Percentiles rank a stretch among this genome's conserved stretches.
Conservation (phyloP, 1,140 invertebrate genomes). For the Pogonomyrmex barbatus region DNA sequence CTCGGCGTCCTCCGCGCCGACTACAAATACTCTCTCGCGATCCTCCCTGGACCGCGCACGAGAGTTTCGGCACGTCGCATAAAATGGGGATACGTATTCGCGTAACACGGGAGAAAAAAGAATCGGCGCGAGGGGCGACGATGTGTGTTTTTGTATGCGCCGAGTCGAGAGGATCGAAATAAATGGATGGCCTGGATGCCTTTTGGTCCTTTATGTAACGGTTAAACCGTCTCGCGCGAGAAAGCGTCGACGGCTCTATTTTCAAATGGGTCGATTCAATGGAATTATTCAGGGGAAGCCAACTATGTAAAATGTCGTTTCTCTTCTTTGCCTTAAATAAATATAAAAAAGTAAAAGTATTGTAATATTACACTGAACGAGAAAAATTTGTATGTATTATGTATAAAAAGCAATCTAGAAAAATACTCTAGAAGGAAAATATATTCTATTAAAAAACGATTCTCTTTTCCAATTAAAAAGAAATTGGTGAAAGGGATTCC, state of each 20-base stretch:
- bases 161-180: constrained; percentile 13
- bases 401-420: neutral
- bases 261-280: constrained; percentile 37
- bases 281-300: neutral
- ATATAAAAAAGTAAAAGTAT: neutral
- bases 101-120: neutral
- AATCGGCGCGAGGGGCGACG: neutral
- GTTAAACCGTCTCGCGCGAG: neutral
- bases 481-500: neutral
- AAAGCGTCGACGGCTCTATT: constrained; percentile 22
- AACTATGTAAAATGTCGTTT: neutral
- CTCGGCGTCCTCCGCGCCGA: constrained; percentile 69
- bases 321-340: neutral
- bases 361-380: neutral
- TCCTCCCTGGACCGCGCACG: constrained; percentile 68
- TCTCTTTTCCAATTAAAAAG: neutral
- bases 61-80: constrained; percentile 44
- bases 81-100: neutral
- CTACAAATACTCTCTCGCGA: constrained; percentile 66
- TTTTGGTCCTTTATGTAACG: neutral
- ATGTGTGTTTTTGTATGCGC: neutral
- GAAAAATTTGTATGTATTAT: neutral
- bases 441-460: neutral
- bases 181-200: neutral
- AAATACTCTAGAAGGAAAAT: neutral